phyloP scores from a whole-genome alignment of 2,888 invertebrate genomes.

The Lasioglossum villosulum region DNA sequence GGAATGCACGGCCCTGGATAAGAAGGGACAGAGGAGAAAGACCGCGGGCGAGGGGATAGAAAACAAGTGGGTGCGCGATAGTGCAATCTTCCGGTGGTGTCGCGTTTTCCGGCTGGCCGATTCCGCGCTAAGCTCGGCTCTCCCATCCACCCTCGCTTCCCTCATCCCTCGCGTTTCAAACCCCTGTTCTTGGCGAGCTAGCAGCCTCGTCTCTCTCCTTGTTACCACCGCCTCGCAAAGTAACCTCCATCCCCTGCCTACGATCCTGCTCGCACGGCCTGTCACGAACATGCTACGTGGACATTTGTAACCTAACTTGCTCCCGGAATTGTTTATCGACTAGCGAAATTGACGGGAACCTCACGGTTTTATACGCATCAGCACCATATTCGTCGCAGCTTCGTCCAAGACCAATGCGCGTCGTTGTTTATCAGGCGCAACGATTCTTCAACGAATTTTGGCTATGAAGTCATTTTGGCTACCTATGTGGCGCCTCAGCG shows the following conservation, averaged over 20 bases:
- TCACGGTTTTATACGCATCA: background rate
- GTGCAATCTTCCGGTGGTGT: slow-evolving; percentile 81
- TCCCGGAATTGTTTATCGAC: background rate
- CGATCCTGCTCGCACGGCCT: background rate
- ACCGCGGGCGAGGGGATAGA: slow-evolving; percentile 67
- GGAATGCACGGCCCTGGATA: slow-evolving; percentile 37
- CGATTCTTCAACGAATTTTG: too few relatives aligned
- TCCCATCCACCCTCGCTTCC: slow-evolving; percentile 67
- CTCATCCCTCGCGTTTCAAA: slow-evolving; percentile 43
- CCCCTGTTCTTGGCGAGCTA: slow-evolving; percentile 31
- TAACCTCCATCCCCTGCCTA: slow-evolving; percentile 15
- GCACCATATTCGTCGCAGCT: too few relatives aligned
- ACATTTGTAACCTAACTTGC: background rate
- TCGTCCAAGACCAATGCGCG: too few relatives aligned
- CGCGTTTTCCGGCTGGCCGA: slow-evolving; percentile 81
- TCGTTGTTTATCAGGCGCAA: too few relatives aligned
- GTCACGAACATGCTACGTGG: background rate
- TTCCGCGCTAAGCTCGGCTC: slow-evolving; percentile 73
- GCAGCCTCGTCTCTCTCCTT: slow-evolving; percentile 31
- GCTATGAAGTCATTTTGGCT: too few relatives aligned
- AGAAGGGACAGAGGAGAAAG: slow-evolving; percentile 56
- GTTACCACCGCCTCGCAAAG: slow-evolving; percentile 32
- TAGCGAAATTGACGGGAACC: background rate
- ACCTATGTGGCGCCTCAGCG: too few relatives aligned
- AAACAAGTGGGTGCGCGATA: slow-evolving; percentile 81